These are phyloP conservation scores for Chionomys nivalis DNA, from an alignment of 2,113 vertebrate genomes.

Conservation along the genomic window DNA sequence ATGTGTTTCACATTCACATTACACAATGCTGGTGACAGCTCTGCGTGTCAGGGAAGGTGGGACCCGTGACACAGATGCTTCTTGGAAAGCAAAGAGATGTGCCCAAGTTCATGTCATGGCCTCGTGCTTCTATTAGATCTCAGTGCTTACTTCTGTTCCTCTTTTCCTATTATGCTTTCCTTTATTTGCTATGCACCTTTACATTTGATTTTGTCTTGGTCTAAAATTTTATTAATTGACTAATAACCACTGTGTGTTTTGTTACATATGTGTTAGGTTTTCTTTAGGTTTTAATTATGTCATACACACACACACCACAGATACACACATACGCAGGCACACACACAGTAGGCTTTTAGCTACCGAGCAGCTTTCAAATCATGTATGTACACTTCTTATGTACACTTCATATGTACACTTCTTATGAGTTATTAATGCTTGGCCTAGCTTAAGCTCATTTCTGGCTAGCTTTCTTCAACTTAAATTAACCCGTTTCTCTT, in stretches of 20 bases:
- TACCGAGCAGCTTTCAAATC: too few species aligned
- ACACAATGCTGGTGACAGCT: neutral
- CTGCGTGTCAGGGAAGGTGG: neutral
- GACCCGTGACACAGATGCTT: neutral
- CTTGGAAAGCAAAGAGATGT: neutral
- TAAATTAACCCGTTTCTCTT: too few species aligned
- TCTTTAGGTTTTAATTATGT: neutral
- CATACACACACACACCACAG: neutral
- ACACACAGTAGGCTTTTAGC: too few species aligned
- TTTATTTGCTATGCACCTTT: constrained; percentile 1
- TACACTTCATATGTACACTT: too few species aligned
- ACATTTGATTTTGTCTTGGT: neutral
- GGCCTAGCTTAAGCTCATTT: too few species aligned
- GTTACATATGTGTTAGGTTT: neutral
- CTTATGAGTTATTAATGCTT: too few species aligned
- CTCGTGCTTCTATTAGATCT: neutral
- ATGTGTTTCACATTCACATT: neutral
- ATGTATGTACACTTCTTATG: too few species aligned
- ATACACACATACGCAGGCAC: neutral
- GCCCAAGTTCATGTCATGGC: neutral
- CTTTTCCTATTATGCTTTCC: neutral
- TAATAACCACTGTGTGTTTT: neutral
- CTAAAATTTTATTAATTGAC: neutral
- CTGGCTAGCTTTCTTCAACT: too few species aligned
- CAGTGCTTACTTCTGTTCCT: neutral